phyloP scores from a whole-genome alignment of 2,888 invertebrate species.

The Prosopocoilus inquinatus region DNA sequence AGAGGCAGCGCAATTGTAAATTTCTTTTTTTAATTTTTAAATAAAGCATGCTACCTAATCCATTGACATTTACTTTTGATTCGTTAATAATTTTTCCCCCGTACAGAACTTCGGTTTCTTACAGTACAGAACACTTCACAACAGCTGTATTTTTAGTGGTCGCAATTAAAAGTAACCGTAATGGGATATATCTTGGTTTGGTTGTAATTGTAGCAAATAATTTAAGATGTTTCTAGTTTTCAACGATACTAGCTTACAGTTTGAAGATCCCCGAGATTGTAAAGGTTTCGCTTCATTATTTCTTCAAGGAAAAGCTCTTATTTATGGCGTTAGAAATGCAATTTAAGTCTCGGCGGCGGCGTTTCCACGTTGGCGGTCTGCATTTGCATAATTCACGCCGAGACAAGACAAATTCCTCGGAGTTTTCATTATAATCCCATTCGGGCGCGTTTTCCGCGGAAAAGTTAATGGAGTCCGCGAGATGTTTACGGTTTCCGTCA shows the following conservation, averaged over 20 bases:
- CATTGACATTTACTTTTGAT: no score
- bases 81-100: no score
- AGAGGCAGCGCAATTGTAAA: no score
- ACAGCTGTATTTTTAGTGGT: no score
- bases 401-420: slow-evolving; percentile 48
- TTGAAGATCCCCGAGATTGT: slow-evolving; percentile 10
- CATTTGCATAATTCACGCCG: slow-evolving; percentile 48
- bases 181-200: no score
- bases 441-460: slow-evolving; percentile 38
- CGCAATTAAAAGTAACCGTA: no score
- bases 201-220: no score
- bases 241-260: slow-evolving; percentile 9
- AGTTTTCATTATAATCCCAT: slow-evolving; percentile 48
- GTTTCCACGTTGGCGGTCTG: slow-evolving; percentile 45
- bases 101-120: no score
- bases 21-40: no score
- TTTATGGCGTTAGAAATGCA: slow-evolving; percentile 45
- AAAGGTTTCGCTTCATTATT: slow-evolving; percentile 25
- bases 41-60: no score
- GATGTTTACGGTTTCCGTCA: slow-evolving; percentile 42
- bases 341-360: slow-evolving; percentile 40
- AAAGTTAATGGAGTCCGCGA: slow-evolving; percentile 44
- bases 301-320: slow-evolving; percentile 35
- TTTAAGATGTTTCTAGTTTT: neutral
- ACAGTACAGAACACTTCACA: no score